Conservation (phyloP, 2,888 invertebrate genomes). For the Phaonia tiefii region DNA sequence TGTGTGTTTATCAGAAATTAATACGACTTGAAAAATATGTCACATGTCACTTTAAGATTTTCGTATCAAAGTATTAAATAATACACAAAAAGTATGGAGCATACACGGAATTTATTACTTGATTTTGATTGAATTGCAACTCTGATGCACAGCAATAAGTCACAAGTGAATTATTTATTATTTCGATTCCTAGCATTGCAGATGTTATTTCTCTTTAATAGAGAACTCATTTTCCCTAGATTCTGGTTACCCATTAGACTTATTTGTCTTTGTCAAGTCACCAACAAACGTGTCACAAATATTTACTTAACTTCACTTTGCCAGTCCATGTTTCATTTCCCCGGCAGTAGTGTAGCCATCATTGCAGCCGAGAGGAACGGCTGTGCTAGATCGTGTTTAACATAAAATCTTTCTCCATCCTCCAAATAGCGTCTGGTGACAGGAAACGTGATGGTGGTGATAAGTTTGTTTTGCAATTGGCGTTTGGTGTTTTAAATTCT, state of each 20-base stretch:
- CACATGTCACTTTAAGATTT: too few relatives aligned
- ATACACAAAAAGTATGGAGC: too few relatives aligned
- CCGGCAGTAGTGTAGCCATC: too few relatives aligned
- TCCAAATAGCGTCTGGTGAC: conserved; percentile 56
- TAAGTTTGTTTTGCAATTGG: conserved; percentile 3
- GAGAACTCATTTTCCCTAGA: conserved; percentile 28
- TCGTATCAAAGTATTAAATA: neutral
- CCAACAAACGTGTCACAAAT: conserved; percentile 60
- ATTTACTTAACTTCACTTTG: conserved; percentile 48
- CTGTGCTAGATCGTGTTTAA: conserved; percentile 32
- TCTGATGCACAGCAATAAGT: neutral
- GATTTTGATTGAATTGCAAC: too few relatives aligned
- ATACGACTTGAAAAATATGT: neutral
- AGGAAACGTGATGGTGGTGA: neutral
- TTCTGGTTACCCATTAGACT: conserved; percentile 3
- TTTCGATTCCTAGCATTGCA: conserved; percentile 18
- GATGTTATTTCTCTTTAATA: conserved; percentile 34
- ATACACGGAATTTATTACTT: too few relatives aligned
- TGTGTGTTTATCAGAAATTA: neutral
- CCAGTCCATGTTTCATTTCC: neutral
- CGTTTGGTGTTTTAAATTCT: conserved; percentile 47
- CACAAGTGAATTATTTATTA: neutral
- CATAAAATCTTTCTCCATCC: conserved; percentile 42
- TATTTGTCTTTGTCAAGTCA: neutral
- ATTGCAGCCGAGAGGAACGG: neutral